Conservation (phyloP, 2,797 vertebrate species). For the Syngnathus acus region DNA sequence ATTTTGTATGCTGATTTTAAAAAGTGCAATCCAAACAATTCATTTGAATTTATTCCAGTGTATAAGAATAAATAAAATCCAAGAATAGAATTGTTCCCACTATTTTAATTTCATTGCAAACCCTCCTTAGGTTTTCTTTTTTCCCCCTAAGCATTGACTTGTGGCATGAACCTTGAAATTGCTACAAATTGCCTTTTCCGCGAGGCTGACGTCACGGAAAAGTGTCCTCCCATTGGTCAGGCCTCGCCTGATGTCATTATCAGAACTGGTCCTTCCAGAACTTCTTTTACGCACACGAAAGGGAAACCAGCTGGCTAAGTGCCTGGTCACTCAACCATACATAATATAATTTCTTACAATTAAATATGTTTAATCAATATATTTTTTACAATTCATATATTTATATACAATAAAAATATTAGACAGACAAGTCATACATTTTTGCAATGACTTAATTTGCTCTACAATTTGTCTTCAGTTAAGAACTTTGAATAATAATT, state of each 20-base stretch:
- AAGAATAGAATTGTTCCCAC: no score
- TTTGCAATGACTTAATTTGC: neutral
- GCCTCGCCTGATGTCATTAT: neutral
- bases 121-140: no score
- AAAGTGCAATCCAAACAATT: no score
- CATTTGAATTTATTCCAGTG: no score
- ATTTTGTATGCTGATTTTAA: no score
- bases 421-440: no score
- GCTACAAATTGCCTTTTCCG: no score
- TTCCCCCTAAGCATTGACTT: no score
- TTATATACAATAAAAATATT: neutral
- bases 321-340: neutral
- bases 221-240: neutral
- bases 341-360: neutral
- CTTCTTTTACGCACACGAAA: neutral
- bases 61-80: no score
- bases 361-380: neutral
- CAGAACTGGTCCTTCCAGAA: slow-evolving; percentile 3
- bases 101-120: no score
- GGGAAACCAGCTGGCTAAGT: neutral
- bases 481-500: no score
- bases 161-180: no score
- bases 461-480: neutral
- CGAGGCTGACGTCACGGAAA: neutral
- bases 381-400: neutral